Base-by-base conservation (phyloP, 2,113 vertebrate genomes). In the Silurus asotus region DNA sequence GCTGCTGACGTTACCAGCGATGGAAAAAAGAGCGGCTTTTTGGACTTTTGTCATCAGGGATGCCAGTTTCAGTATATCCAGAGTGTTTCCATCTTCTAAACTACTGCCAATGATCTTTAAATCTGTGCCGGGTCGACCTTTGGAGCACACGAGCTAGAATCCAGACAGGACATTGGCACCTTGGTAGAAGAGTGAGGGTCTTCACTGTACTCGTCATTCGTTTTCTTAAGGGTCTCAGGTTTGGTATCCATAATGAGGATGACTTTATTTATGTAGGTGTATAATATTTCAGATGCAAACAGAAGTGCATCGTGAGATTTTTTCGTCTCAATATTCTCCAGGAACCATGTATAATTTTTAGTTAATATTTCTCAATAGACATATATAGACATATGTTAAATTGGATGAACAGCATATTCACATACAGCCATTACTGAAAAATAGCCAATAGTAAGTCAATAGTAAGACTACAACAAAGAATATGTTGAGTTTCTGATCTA, bases 151-250 rank as follows among this genome's bases (percentile, higher is more conserved):
- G 88, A 45, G 3, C 28, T 72, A 70, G 87, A 86, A 81, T 48
- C 0, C 8, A 92, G 76, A 8, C 88, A 90, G 9, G 82, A 61
- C n/a, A 14, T 58, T 23, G 56, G 83, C 51, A 90, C 77, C 58
- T 85, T 81, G 0, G 85, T n/a, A 5, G 91, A 92, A 76, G 87
- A 83, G 49, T 59, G 15, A 75, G 92, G 91, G 61, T 92, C 91
- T 64, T 19, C 25, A 86, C 61, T 85, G 88, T 92, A 90, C 28
- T 92, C 92, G 19, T 88, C 48, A 0, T 78, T 86, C 23, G 86
- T 90, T 78, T 77, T 45, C 37, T 82, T 86, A 1, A 67, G 20
- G 61, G 61, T 62, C 61, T 62, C 61, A 8, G 61, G 61, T 20
- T 62, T 20, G 23, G 20, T 62, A 9, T 62, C 61, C 61, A 62